Evolutionary conservation across 1,140 invertebrate species (phyloP).

Genomic region (Paraescarpia echinospica): DNA sequence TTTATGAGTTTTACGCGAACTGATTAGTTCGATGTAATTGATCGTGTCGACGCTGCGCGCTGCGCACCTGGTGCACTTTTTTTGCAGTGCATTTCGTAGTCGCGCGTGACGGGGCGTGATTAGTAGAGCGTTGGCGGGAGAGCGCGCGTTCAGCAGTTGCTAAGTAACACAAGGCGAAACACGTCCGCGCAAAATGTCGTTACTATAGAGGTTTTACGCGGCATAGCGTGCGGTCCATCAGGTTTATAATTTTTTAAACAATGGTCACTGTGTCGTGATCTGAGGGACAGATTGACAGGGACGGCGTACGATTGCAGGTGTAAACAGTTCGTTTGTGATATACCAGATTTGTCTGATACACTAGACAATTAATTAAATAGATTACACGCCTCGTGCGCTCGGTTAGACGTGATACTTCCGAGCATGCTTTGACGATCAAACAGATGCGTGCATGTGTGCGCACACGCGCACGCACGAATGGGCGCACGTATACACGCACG

Average conservation of each 20-base stretch:
- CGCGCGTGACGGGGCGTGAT: neutral
- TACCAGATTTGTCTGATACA: neutral
- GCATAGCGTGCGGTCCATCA: neutral
- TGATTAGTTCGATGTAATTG: conserved; percentile 6
- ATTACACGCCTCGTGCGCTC: neutral
- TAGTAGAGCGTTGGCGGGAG: neutral
- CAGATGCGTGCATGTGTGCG: neutral
- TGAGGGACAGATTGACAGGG: neutral
- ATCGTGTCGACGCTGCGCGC: neutral
- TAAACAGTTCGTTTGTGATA: neutral
- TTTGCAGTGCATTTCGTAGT: neutral
- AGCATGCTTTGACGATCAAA: neutral
- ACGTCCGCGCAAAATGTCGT: neutral
- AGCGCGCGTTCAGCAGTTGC: no score
- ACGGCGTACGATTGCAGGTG: neutral
- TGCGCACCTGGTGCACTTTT: neutral
- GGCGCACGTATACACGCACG: neutral
- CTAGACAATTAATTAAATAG: neutral
- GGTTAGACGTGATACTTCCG: neutral
- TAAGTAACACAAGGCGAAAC: neutral
- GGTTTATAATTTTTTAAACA: neutral
- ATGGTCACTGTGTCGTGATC: neutral
- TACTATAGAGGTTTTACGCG: neutral
- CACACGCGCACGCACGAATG: neutral
- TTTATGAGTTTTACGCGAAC: neutral